These are phyloP conservation scores for Semotilus atromaculatus DNA, from an alignment of 2,797 vertebrate species.

Conservation along the genomic window DNA sequence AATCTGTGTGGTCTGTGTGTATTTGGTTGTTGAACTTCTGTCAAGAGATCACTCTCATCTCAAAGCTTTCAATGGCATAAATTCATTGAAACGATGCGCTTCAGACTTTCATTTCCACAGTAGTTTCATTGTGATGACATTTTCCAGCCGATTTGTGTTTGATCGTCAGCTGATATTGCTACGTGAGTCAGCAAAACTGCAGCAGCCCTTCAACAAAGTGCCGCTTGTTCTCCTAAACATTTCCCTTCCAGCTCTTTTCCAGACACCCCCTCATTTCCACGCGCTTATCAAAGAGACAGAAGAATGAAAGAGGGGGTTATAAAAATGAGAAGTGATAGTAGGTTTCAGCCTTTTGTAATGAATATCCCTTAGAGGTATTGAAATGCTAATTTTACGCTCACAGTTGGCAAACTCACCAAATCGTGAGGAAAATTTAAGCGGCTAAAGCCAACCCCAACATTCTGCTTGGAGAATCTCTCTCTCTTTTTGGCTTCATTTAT, in stretches of 20 bases:
- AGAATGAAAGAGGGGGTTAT: constrained; percentile 37
- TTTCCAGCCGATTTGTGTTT: constrained; percentile 13
- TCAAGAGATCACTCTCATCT: neutral
- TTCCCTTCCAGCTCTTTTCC: constrained; percentile 35
- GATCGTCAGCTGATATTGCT: constrained; percentile 36
- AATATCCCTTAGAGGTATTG: constrained; percentile 51
- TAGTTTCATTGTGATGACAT: neutral
- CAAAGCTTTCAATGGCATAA: neutral
- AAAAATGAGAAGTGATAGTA: constrained; percentile 39
- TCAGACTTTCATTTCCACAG: constrained; percentile 8
- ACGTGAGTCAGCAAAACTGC: constrained; percentile 20
- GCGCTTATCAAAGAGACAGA: constrained; percentile 32
- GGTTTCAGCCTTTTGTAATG: constrained; percentile 38
- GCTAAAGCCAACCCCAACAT: constrained; percentile 14
- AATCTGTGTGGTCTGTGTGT: neutral
- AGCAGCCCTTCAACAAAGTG: constrained; percentile 23
- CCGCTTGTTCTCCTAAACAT: constrained; percentile 36
- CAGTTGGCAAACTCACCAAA: constrained; percentile 32
- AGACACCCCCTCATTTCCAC: constrained; percentile 32
- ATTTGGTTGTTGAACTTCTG: neutral
- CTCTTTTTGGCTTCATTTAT: constrained; percentile 62
- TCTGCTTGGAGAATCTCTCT: constrained; percentile 56
- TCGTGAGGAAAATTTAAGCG: constrained; percentile 3
- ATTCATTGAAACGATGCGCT: neutral
- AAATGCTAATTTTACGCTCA: constrained; percentile 52